Evolutionary conservation across 2,888 invertebrate species (phyloP).

Genomic region (Tetranychus piercei): DNA sequence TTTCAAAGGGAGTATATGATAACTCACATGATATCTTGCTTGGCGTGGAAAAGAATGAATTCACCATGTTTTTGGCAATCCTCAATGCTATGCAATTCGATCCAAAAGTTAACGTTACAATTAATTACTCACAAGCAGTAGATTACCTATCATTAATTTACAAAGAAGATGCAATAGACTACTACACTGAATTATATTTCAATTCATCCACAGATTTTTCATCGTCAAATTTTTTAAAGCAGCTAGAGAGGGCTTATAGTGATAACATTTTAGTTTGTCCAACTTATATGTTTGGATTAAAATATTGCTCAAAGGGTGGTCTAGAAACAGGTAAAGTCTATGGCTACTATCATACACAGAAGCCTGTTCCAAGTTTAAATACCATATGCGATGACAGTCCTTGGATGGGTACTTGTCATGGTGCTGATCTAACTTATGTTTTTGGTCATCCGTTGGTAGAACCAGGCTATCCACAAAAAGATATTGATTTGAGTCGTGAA

Average conservation of each 20-base stretch:
- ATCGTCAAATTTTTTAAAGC: neutral
- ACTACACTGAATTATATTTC: neutral
- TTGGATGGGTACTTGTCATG: slow-evolving; percentile 22
- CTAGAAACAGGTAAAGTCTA: neutral
- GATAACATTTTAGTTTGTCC: neutral
- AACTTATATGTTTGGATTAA: neutral
- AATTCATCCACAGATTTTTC: neutral
- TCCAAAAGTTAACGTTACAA: neutral
- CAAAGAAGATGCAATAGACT: neutral
- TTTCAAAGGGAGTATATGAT: neutral
- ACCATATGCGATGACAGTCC: neutral
- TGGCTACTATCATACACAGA: neutral
- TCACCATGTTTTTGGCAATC: neutral
- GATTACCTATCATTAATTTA: neutral
- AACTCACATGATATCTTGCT: neutral
- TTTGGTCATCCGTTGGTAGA: slow-evolving; percentile 18
- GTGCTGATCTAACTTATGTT: slow-evolving; percentile 18
- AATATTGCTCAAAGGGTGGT: neutral
- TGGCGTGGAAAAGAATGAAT: neutral
- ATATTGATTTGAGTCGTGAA: slow-evolving; percentile 13
- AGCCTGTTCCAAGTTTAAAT: no score
- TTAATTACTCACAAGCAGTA: neutral
- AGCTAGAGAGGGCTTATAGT: neutral
- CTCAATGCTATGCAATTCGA: neutral
- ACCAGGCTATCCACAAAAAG: neutral